Percentiles rank a stretch among this genome's conserved stretches.
Evolutionary conservation across 2,113 vertebrate genomes (phyloP).

Genomic region (Noturus placidus): DNA sequence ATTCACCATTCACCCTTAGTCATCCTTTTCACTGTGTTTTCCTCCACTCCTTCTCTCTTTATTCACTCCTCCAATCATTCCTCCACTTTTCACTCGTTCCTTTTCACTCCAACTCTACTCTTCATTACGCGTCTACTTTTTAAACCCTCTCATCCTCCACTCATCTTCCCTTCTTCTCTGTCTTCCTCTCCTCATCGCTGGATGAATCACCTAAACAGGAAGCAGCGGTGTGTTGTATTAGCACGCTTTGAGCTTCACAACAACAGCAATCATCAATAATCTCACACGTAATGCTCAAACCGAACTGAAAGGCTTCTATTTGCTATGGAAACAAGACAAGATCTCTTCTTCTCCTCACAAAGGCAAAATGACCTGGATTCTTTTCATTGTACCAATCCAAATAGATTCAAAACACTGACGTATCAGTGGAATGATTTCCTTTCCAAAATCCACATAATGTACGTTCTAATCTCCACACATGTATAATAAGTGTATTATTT

Average conservation of each 20-base stretch:
- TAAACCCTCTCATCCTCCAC: background rate
- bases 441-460: background rate
- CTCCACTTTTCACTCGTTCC: background rate
- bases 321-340: constrained; percentile 26
- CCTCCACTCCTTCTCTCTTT: background rate
- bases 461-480: background rate
- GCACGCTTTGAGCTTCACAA: background rate
- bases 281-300: constrained; percentile 1
- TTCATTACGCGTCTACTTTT: background rate
- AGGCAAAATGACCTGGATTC: background rate
- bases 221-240: background rate
- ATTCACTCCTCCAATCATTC: background rate
- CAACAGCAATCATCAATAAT: constrained; percentile 29
- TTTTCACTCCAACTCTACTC: background rate
- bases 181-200: background rate
- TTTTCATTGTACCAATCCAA: background rate
- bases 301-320: constrained; percentile 4
- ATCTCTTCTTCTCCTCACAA: background rate
- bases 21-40: background rate
- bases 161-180: background rate
- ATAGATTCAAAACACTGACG: background rate
- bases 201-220: constrained; percentile 7
- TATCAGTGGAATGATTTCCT: background rate
- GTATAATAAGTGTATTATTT: background rate
- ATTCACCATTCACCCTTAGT: background rate